Evolutionary conservation across 2,797 vertebrate species (phyloP).

Genomic region (Sandelia bainsii): DNA sequence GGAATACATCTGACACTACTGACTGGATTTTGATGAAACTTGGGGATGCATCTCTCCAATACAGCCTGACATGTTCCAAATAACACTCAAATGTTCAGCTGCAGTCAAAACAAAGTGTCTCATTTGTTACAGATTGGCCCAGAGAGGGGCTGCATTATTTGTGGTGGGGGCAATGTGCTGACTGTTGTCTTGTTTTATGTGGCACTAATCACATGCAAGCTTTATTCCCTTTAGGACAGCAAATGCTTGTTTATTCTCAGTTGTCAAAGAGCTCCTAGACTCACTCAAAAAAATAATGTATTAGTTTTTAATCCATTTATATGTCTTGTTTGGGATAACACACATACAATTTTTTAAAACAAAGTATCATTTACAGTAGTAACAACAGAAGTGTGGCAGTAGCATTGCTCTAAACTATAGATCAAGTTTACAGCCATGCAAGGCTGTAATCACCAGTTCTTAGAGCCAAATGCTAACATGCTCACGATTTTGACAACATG

Average conservation of each 20-base stretch:
- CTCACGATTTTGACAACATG: too few relatives aligned
- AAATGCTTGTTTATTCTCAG: conserved; percentile 28
- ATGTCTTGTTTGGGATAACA: not conserved
- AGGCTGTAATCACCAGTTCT: too few relatives aligned
- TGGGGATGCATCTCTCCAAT: conserved; percentile 32
- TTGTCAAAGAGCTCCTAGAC: conserved; percentile 15
- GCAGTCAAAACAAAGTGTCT: conserved; percentile 62
- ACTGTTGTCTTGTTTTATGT: conserved; percentile 40
- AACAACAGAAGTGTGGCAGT: not conserved
- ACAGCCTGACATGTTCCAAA: conserved; percentile 47
- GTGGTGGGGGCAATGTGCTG: conserved; percentile 9
- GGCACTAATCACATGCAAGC: conserved; percentile 46
- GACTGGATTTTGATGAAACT: conserved; percentile 48
- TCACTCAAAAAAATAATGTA: conserved; percentile 13
- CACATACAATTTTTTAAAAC: not conserved
- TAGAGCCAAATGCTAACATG: too few relatives aligned
- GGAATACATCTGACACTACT: conserved; percentile 48
- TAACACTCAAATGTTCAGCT: conserved; percentile 36
- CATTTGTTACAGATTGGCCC: conserved; percentile 33
- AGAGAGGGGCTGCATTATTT: conserved; percentile 21
- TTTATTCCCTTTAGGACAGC: conserved; percentile 16
- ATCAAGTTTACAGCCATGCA: too few relatives aligned
- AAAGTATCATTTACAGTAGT: not conserved
- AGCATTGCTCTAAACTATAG: too few relatives aligned
- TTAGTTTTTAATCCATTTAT: conserved; percentile 10